Conservation (phyloP, 2,888 invertebrate species). For the Heliconius cydno region DNA sequence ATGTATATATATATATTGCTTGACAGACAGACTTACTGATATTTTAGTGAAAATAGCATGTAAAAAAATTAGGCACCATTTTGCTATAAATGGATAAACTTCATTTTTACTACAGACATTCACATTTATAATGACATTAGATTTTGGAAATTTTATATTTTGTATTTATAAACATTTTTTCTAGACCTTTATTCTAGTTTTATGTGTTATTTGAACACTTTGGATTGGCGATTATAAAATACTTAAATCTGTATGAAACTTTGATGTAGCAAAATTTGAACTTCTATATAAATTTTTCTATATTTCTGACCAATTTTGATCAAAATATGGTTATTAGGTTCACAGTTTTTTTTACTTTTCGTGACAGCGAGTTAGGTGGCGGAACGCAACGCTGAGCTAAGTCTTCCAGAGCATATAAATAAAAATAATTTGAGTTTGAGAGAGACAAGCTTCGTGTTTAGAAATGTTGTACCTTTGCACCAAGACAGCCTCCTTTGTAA, state of each 20-base stretch:
- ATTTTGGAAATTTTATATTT: background rate
- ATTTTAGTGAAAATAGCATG: background rate
- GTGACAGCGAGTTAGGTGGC: no score
- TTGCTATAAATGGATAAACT: background rate
- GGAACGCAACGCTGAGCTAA: no score
- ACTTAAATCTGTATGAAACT: background rate
- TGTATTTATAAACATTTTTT: conserved; percentile 4
- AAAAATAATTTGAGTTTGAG: no score
- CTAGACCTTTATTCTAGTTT: background rate
- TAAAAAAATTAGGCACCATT: conserved; percentile 14
- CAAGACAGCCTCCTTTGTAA: no score
- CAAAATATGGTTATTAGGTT: no score
- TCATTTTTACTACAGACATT: background rate
- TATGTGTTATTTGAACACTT: conserved; percentile 14
- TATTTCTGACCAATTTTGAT: no score
- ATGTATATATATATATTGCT: background rate
- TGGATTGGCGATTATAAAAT: background rate
- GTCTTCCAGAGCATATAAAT: no score
- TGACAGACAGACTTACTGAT: background rate
- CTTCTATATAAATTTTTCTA: no score
- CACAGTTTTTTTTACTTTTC: no score
- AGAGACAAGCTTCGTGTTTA: no score
- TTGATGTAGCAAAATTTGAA: background rate
- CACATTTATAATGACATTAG: background rate
- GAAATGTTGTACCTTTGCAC: no score